A percentile compares a stretch with the other conserved stretches of the same genome.
Evolutionary conservation across 2,797 vertebrate genomes (phyloP).

Genomic region (Monodelphis domestica): DNA sequence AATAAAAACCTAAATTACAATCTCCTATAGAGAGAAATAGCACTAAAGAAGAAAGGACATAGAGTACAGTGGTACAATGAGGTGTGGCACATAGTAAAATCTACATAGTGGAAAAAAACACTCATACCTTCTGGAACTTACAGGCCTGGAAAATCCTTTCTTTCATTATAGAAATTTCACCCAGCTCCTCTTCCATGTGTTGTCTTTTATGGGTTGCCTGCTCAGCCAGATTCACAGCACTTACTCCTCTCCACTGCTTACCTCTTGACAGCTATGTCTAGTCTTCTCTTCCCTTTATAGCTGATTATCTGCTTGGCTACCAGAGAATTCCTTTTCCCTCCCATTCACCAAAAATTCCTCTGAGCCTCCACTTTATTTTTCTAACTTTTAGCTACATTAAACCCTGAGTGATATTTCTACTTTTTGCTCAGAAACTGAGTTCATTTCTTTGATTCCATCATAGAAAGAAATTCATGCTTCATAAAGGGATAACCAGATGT

Average conservation of each 20-base stretch:
- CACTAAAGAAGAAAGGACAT: too few species aligned
- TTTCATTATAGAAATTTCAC: background rate
- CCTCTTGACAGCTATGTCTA: background rate
- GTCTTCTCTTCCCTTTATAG: background rate
- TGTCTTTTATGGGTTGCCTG: background rate
- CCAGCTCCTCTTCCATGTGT: background rate
- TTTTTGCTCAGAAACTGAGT: background rate
- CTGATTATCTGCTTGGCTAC: background rate
- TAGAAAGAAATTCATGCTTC: background rate
- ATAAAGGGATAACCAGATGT: background rate
- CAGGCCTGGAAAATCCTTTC: background rate
- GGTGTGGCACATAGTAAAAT: too few species aligned
- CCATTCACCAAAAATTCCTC: background rate
- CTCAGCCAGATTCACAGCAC: background rate
- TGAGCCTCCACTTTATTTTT: background rate
- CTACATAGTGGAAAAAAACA: too few species aligned
- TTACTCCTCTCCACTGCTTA: background rate
- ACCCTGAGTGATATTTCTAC: background rate
- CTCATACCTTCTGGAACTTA: background rate
- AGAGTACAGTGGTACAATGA: too few species aligned
- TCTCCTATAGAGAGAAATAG: too few species aligned
- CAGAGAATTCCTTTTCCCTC: background rate
- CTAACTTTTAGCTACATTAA: background rate
- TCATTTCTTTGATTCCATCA: background rate
- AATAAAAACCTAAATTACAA: too few species aligned